Evolutionary conservation across 2,888 invertebrate species (phyloP).

Genomic region (Mesoligia furuncula): DNA sequence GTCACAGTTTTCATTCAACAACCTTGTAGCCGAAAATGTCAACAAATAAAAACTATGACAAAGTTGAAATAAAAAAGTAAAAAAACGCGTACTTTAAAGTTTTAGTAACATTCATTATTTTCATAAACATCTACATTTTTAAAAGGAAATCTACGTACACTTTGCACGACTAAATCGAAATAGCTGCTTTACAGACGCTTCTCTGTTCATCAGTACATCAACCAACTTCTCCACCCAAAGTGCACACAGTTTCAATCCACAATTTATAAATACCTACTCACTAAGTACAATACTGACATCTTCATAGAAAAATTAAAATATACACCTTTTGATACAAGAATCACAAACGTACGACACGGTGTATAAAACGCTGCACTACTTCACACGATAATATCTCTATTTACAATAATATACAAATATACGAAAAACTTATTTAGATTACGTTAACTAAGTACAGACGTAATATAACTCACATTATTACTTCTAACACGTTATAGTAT

Average conservation of each 20-base stretch:
- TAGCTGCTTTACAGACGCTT: background rate
- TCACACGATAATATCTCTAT: constrained; percentile 74
- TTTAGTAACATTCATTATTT: constrained; percentile 57
- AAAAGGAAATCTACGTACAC: constrained; percentile 31
- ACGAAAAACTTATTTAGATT: constrained; percentile 61
- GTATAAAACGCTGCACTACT: constrained; percentile 72
- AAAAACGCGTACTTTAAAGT: constrained; percentile 38
- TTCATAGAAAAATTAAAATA: constrained; percentile 76
- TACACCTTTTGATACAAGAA: constrained; percentile 80
- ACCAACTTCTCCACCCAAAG: constrained; percentile 40
- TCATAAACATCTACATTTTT: constrained; percentile 50
- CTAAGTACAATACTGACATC: constrained; percentile 85
- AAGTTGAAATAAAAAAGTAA: constrained; percentile 42
- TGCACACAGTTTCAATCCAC: constrained; percentile 41
- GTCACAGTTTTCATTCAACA: constrained; percentile 14
- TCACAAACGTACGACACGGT: constrained; percentile 80
- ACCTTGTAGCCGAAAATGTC: background rate
- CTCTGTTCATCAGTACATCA: background rate
- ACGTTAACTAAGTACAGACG: constrained; percentile 34
- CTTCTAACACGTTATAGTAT: constrained; percentile 22
- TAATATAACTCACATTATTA: constrained; percentile 34
- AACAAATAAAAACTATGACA: constrained; percentile 23
- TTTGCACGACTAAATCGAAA: constrained; percentile 26
- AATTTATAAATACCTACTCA: constrained; percentile 80
- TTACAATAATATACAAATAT: constrained; percentile 82